Conservation (phyloP, 2,797 vertebrate genomes). For the Spinibarbus caldwelli region DNA sequence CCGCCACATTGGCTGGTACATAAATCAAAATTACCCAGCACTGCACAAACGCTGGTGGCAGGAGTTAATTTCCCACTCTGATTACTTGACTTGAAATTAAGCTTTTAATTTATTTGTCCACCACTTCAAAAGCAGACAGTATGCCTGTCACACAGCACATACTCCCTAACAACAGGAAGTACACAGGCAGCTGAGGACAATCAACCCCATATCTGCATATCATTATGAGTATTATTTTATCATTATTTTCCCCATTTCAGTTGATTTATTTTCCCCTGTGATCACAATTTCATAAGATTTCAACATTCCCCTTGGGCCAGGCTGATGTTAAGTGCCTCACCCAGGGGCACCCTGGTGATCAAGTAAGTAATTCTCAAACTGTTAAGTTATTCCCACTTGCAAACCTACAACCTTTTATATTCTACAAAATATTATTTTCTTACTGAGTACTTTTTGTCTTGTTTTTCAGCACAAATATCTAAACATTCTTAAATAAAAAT, state of each 20-base stretch:
- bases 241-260: not conserved
- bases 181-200: conserved; percentile 40
- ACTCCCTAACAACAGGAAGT: conserved; percentile 34
- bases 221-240: conserved; percentile 46
- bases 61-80: not conserved
- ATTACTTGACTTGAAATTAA: not conserved
- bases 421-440: not conserved
- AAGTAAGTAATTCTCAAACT: conserved; percentile 6
- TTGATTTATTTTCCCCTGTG: conserved; percentile 14
- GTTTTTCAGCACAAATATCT: not conserved
- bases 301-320: not conserved
- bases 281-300: conserved; percentile 25
- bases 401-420: not conserved
- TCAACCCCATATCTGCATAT: conserved; percentile 38
- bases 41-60: not conserved
- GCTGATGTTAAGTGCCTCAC: conserved; percentile 19
- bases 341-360: not conserved
- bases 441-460: not conserved
- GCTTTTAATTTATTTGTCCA: not conserved
- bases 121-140: conserved; percentile 20
- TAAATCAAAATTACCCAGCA: not conserved
- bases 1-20: not conserved
- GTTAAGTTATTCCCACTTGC: not conserved
- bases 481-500: not conserved
- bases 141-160: conserved; percentile 16